phyloP scores from a whole-genome alignment of 2,113 vertebrate species.

The Tricholaema leucomelas region DNA sequence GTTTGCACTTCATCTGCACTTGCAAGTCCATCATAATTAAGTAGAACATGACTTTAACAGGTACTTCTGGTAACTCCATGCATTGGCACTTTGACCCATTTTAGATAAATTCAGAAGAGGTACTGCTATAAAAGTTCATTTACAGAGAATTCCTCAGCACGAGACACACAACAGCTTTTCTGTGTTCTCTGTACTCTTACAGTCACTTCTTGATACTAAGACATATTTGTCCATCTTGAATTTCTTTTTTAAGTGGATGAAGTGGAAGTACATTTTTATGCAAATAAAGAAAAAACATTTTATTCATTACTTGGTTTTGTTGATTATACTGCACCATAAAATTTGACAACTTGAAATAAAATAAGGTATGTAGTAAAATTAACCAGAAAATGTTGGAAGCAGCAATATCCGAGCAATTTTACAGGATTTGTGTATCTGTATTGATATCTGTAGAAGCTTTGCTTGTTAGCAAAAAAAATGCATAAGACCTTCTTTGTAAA shows the following conservation, averaged over 20 bases:
- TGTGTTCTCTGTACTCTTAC: neutral
- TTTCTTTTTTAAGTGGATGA: neutral
- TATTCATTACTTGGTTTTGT: neutral
- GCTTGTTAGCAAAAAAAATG: neutral
- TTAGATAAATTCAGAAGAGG: neutral
- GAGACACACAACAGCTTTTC: neutral
- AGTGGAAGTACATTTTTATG: neutral
- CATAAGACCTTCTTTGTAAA: neutral
- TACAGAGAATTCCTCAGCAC: neutral
- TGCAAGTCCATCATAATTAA: neutral
- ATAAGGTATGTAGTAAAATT: neutral
- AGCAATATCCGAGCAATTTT: neutral
- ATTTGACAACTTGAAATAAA: neutral
- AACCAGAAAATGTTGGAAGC: neutral
- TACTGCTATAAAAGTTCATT: neutral
- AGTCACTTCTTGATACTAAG: fast-evolving
- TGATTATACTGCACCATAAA: neutral
- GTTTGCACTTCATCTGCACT: neutral
- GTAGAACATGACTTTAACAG: neutral
- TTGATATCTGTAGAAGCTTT: neutral
- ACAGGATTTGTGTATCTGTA: neutral
- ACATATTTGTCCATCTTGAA: neutral
- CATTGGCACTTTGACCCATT: neutral
- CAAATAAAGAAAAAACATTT: neutral
- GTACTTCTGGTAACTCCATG: neutral